Base-by-base conservation (phyloP, 2,797 vertebrate species). In the Sarcoramphus papa region DNA sequence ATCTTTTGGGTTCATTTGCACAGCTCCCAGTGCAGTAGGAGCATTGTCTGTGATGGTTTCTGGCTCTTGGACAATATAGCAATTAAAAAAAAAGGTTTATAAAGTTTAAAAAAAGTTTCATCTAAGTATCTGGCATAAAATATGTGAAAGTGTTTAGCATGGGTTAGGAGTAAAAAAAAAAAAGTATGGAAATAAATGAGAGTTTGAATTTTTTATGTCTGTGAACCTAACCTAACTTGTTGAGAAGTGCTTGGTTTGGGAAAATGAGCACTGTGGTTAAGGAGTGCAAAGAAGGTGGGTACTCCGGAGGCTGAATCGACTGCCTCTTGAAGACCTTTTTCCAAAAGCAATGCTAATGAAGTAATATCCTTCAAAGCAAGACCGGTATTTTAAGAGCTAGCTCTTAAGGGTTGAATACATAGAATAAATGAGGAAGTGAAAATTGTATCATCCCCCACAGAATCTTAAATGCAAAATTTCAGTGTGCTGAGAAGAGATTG, bases 341-440 rank as follows among this genome's bases (percentile, higher is more conserved):
- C 81, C 79, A 93, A 85, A 94, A 95, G 92, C 51, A 51, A 75
- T 84, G 85, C 62, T 94, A 92, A 94, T 94, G 82, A 92, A 95
- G 85, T 92, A 80, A 78, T 85, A 88, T 78, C 81, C 82, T 95
- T 97, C 92, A 94, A 96, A 97, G 94, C 85, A 91, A 73, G 79
- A 76, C 86, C 85, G 85, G 78, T 92, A 45, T 91, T 95, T 85
- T 88, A 77, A 96, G 84, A 94, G 90, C 80, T 88, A 60, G n/a
- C 59, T 94, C 92, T 94, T 88, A 91, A 83, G 88, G 45, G 68
- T 67, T 89, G 90, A 89, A 93, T 95, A 41, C 78, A 59, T 88
- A 85, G 64, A 87, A 95, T 92, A 96, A 95, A 95, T 76, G 83
- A 95, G 86, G 92, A 95, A 95, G 64, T 45, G 6, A 97, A 97